Evolutionary conservation across 2,888 invertebrate genomes (phyloP), one percentile per base, ranked within the genome.

Genomic region (Cerastis leucographa): DNA sequence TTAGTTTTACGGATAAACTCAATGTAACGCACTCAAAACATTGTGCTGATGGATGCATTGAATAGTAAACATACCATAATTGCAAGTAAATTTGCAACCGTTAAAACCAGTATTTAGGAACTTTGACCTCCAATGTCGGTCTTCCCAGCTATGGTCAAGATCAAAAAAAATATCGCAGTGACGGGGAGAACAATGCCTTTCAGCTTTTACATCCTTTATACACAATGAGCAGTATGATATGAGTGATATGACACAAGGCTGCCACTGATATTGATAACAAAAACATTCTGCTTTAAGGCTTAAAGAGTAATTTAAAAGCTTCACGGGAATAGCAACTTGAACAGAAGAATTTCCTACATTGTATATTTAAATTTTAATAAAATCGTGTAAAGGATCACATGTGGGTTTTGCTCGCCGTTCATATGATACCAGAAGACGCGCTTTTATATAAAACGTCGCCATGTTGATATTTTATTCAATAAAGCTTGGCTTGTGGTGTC

Each of bases 311-410:
- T 62, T 40, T 42, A 54, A 77, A n/a, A 29, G n/a, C 35, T 44
- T 42, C 1, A 25, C 42, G 29, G 14, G 22, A 25, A 71, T 22
- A 40, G 1, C 3, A 44, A n/a, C 29, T 46, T 29, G 1, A 51
- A 25, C 29, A 68, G 59, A 29, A 61, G 11, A 42, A 14, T 66
- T 19, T 69, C 19, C 25, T 29, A 66, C 44, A 35, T 56, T 69
- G 40, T 46, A 65, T 69, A 35, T 77, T 75, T 61, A 71, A 78
- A 81, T 1, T 85, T 81, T 82, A 84, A 79, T 85, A 85, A 76
- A 72, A 79, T 5, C 64, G 25, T 76, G 44, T 42, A 59, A 71
- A 62, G 56, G 46, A 66, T 81, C 66, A 40, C 54, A 61, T 62
- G 61, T 46, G 65, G 51, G 51, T 54, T 70, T 71, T 22, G 74